Conservation (phyloP, 2,888 invertebrate species). For the Trileptium ribeirensis region DNA sequence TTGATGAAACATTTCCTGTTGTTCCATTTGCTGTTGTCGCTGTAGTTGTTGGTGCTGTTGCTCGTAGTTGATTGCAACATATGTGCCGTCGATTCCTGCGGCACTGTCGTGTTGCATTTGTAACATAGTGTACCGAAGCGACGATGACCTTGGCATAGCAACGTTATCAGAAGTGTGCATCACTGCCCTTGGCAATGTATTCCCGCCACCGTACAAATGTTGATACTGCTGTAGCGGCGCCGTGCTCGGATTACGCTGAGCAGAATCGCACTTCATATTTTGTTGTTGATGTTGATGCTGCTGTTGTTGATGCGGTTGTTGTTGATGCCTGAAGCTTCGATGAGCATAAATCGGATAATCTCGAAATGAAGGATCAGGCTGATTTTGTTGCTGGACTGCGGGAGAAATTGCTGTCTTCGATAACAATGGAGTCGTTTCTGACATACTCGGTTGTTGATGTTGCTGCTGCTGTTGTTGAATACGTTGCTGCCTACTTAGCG, state of each 20-base stretch:
- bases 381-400: neutral
- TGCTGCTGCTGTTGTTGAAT: neutral
- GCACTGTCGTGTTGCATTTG: too few relatives aligned
- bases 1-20: neutral
- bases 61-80: too few relatives aligned
- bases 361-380: too few relatives aligned
- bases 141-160: neutral
- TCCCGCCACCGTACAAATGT: too few relatives aligned
- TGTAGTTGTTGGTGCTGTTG: too few relatives aligned
- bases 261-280: neutral
- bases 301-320: neutral
- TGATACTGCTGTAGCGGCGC: neutral
- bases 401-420: too few relatives aligned
- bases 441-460: neutral
- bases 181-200: neutral
- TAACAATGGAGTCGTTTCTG: too few relatives aligned
- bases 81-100: too few relatives aligned
- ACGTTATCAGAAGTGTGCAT: neutral
- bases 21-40: neutral
- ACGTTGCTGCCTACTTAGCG: neutral
- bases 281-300: neutral
- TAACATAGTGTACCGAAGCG: neutral
- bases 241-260: neutral
- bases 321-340: too few relatives aligned
- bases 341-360: too few relatives aligned